Evolutionary conservation across 2,113 vertebrate genomes (phyloP), one percentile per base, ranked within the genome.

Genomic region (Nasalis larvatus): DNA sequence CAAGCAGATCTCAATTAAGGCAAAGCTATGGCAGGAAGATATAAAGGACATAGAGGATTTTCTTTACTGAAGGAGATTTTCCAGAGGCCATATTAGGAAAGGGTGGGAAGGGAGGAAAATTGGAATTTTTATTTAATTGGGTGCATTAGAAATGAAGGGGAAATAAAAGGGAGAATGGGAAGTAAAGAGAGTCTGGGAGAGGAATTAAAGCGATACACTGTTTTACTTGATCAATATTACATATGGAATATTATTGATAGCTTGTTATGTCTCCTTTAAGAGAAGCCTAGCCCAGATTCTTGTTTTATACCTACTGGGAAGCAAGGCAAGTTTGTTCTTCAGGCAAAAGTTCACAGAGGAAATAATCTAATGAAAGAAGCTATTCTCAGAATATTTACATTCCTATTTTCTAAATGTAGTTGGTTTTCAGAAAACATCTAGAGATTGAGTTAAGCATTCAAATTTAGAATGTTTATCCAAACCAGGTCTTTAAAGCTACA

Each of bases 381-480:
- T 95, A 30, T 89, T 91, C 42, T 73, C 32, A 21, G 83, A 93
- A 54, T 91, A 89, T 91, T 97, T 96, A 73, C 86, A 86, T 77
- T 96, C 40, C 17, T 93, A 2, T 81, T 93, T 94, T 76, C 91
- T 82, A 96, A 86, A 80, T 23, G n/a, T 37, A 45, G n/a, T 52
- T 81, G n/a, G 13, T 96, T 85, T 96, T 93, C 30, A 92, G n/a
- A 90, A 96, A 96, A 74, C 37, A 77, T 35, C 27, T 96, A 45
- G 42, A 84, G 37, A 25, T 27, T 80, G n/a, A 95, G n/a, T 90
- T 88, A 94, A 96, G 94, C 40, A 77, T 74, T 93, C 14, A 69
- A 68, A 95, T 68, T 96, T 60, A 83, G 54, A 86, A 80, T 54
- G n/a, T 42, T 95, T 86, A 74, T 42, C 30, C 66, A 91, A 17